phyloP scores from a whole-genome alignment of 2,113 vertebrate genomes.

The Hydrolagus affinis region DNA sequence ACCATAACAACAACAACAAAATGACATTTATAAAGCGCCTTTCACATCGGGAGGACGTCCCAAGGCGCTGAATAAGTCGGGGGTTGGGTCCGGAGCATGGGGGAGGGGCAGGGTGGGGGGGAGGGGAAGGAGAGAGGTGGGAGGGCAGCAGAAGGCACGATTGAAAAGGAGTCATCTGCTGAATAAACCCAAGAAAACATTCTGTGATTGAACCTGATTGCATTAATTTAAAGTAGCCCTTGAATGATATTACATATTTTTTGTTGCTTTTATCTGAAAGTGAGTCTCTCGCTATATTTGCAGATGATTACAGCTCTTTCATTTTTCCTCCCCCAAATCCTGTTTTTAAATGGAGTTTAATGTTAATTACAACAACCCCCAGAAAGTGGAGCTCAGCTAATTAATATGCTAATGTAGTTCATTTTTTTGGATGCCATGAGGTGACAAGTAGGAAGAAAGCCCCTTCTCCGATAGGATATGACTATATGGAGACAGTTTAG shows the following conservation, averaged over 20 bases:
- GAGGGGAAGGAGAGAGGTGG: too few species aligned
- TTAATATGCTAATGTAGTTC: conserved; percentile 31
- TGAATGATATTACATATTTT: not conserved
- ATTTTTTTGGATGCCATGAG: conserved; percentile 28
- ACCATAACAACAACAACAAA: too few species aligned
- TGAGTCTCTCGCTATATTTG: conserved; percentile 23
- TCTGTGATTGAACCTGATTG: conserved; percentile 11
- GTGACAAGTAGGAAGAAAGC: conserved; percentile 26
- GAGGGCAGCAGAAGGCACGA: too few species aligned
- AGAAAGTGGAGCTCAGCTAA: conserved; percentile 31
- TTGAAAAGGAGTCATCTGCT: too few species aligned
- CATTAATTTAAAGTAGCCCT: conserved; percentile 11
- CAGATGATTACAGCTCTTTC: conserved; percentile 5
- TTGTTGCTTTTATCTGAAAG: conserved; percentile 28
- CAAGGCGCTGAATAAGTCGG: too few species aligned
- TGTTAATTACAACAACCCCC: conserved; percentile 27
- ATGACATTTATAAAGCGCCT: too few species aligned
- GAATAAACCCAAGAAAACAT: not conserved
- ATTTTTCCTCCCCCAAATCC: conserved; percentile 5
- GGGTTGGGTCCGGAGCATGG: too few species aligned
- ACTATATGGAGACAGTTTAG: conserved; percentile 26
- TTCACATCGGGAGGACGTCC: too few species aligned
- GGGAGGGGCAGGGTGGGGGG: too few species aligned
- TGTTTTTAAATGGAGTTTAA: conserved; percentile 29
- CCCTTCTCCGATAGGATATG: conserved; percentile 28